These are phyloP conservation scores for Sinotaia quadrata DNA, from an alignment of 2,888 invertebrate species.

Conservation along the genomic window DNA sequence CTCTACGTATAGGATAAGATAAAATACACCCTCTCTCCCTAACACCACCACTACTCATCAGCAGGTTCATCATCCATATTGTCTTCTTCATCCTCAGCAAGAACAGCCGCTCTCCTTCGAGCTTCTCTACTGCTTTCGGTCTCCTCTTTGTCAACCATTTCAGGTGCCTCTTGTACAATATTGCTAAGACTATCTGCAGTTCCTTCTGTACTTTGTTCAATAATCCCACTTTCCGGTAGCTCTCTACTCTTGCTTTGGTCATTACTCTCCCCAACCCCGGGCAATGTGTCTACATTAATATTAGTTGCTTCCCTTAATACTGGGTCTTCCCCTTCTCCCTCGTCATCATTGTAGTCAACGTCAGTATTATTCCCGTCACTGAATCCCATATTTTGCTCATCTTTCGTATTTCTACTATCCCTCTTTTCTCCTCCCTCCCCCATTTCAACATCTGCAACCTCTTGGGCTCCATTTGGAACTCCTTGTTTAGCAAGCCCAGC, in stretches of 20 bases:
- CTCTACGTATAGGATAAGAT: background rate
- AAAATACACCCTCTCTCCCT: slow-evolving; percentile 11
- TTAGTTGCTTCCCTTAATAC: too few species aligned
- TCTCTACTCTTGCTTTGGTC: too few species aligned
- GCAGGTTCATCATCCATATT: slow-evolving; percentile 28
- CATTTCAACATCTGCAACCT: slow-evolving; percentile 5
- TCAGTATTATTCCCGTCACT: slow-evolving; percentile 24
- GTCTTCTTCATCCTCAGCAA: slow-evolving; percentile 22
- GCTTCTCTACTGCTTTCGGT: background rate
- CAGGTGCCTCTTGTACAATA: background rate
- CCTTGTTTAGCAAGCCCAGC: background rate
- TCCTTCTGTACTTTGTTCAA: background rate
- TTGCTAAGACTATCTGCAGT: background rate
- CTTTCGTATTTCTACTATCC: background rate
- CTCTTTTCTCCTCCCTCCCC: slow-evolving; percentile 2
- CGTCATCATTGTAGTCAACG: slow-evolving; percentile 28
- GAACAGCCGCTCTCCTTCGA: background rate
- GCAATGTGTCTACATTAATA: too few species aligned
- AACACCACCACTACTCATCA: slow-evolving; percentile 20
- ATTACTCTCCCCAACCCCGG: background rate
- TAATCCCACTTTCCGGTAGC: background rate
- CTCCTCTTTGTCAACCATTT: background rate
- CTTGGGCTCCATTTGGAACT: too few species aligned
- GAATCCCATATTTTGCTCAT: background rate
- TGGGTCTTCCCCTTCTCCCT: background rate